phyloP scores from a whole-genome alignment of 2,888 invertebrate genomes.

The Volucella inanis region DNA sequence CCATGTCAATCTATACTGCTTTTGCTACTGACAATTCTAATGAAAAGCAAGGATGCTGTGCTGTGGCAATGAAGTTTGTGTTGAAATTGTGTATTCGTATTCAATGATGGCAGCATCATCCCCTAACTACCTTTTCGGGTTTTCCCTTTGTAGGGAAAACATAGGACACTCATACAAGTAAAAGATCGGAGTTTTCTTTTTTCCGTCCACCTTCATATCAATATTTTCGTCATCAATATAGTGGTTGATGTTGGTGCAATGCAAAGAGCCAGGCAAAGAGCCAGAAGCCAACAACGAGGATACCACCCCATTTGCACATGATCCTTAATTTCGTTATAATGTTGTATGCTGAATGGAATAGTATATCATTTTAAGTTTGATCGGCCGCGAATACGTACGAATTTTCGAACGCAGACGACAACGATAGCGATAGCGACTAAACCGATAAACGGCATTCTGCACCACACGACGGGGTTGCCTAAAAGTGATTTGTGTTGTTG shows the following conservation, averaged over 20 bases:
- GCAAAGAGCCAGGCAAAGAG: constrained; percentile 48
- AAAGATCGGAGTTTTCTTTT: constrained; percentile 11
- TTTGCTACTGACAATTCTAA: not conserved
- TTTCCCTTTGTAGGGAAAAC: constrained; percentile 51
- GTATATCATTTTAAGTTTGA: constrained; percentile 84
- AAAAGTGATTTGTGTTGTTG: constrained; percentile 59
- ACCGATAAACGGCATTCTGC: constrained; percentile 52
- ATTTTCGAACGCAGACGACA: constrained; percentile 74
- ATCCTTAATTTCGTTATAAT: constrained; percentile 83
- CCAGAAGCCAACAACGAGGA: constrained; percentile 22
- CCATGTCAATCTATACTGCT: constrained; percentile 1
- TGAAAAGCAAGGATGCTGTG: not conserved
- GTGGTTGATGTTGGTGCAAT: constrained; percentile 67
- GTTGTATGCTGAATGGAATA: constrained; percentile 82
- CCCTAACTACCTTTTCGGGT: constrained; percentile 27
- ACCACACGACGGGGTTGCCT: constrained; percentile 63
- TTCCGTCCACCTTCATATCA: constrained; percentile 55
- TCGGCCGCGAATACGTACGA: constrained; percentile 83
- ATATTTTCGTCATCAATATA: constrained; percentile 63
- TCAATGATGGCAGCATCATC: constrained; percentile 15
- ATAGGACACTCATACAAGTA: constrained; percentile 17
- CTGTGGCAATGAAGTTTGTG: not conserved
- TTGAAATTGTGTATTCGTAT: not conserved
- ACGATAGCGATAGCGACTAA: not conserved
- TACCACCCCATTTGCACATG: constrained; percentile 79